Percentiles rank a stretch among this genome's conserved stretches.
These are phyloP conservation scores for Metellina segmentata DNA, from an alignment of 2,888 invertebrate species.

Conservation along the genomic window DNA sequence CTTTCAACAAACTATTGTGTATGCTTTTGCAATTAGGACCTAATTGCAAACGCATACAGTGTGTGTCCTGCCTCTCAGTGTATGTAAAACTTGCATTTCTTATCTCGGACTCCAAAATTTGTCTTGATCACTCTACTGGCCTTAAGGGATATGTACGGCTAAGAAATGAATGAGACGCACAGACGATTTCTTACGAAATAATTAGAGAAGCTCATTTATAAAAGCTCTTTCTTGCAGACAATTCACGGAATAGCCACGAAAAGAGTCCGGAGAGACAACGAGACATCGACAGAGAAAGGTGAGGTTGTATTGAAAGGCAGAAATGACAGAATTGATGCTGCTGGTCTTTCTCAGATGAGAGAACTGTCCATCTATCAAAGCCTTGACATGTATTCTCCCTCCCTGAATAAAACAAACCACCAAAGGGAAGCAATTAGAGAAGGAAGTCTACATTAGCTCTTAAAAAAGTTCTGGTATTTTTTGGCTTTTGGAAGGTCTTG, in stretches of 20 bases:
- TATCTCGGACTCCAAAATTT: no score
- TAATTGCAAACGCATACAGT: no score
- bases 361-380: slow-evolving; percentile 21
- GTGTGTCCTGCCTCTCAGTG: no score
- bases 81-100: no score
- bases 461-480: neutral
- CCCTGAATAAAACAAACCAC: neutral
- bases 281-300: neutral
- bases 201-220: neutral
- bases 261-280: neutral
- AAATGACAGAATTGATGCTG: slow-evolving; percentile 4
- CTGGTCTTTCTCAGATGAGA: neutral
- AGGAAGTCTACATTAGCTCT: neutral
- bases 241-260: no score
- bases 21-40: no score
- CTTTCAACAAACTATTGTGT: no score
- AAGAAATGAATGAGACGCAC: no score
- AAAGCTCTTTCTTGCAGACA: neutral
- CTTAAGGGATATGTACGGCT: no score
- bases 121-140: no score
- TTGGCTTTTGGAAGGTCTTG: neutral
- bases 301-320: neutral
- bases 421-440: slow-evolving; percentile 3
- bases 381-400: slow-evolving; percentile 8
- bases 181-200: no score